Percentiles rank a stretch among this genome's conserved stretches.
Conservation (phyloP, 1,140 invertebrate genomes). For the Aporrectodea caliginosa region DNA sequence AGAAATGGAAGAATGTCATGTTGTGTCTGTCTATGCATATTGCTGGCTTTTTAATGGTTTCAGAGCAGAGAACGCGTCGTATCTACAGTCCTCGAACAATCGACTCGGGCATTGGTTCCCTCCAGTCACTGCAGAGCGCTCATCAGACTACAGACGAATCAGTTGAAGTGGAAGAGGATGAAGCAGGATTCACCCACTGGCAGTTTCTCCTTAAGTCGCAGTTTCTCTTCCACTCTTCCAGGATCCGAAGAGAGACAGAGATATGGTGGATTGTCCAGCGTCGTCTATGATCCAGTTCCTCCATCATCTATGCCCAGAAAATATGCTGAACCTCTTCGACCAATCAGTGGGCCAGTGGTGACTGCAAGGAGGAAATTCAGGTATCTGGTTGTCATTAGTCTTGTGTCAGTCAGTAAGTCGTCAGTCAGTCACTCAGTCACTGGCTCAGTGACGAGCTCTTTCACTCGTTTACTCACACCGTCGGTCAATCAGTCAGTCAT, state of each 20-base stretch:
- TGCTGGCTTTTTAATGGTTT: no score
- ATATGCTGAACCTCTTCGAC: background rate
- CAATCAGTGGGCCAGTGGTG: background rate
- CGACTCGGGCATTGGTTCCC: background rate
- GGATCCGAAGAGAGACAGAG: background rate
- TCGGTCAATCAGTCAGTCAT: no score
- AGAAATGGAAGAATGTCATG: no score
- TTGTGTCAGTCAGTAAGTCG: no score
- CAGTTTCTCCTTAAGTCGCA: background rate
- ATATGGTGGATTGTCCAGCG: background rate
- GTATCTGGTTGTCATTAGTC: no score
- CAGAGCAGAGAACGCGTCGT: background rate
- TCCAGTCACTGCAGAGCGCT: background rate
- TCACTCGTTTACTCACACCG: no score
- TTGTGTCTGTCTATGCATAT: no score
- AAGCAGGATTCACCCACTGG: background rate
- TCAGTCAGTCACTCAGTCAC: no score
- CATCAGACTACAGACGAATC: background rate
- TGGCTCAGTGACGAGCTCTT: no score
- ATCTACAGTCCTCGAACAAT: background rate
- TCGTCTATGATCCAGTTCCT: background rate
- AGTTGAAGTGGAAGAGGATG: background rate
- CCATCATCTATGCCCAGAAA: background rate
- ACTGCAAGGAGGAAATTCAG: background rate
- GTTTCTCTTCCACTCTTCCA: background rate